Evolutionary conservation across 2,797 vertebrate genomes (phyloP).

Genomic region (Odontamblyopus lacepedii): DNA sequence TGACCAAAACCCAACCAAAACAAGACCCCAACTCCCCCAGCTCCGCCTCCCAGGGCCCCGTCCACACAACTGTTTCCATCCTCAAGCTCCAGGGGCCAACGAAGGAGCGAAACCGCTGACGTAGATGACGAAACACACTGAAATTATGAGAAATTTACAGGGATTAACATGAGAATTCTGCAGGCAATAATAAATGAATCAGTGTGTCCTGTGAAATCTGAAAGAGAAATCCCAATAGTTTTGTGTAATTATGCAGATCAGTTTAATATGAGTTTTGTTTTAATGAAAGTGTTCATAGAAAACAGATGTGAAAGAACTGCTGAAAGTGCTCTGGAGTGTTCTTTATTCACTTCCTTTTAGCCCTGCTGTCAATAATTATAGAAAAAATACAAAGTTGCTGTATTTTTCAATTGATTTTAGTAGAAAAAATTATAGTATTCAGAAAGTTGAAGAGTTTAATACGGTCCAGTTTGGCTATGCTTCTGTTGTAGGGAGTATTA

Average conservation of each 20-base stretch:
- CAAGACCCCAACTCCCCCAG: conserved; percentile 22
- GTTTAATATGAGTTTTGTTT: too few relatives aligned
- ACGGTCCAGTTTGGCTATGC: too few relatives aligned
- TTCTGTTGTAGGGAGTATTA: too few relatives aligned
- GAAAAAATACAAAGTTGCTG: too few relatives aligned
- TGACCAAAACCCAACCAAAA: conserved; percentile 67
- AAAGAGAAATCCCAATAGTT: background rate
- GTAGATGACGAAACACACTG: conserved; percentile 39
- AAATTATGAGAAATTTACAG: background rate
- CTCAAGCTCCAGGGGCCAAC: conserved; percentile 25
- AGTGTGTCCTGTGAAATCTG: background rate
- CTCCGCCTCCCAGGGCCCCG: conserved; percentile 39
- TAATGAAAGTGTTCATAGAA: too few relatives aligned
- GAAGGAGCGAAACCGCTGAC: conserved; percentile 54
- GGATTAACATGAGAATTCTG: background rate
- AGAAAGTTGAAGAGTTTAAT: too few relatives aligned
- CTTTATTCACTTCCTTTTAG: too few relatives aligned
- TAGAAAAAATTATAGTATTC: too few relatives aligned
- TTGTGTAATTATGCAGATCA: background rate
- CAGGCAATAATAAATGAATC: background rate
- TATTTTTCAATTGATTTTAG: too few relatives aligned
- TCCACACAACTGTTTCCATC: conserved; percentile 40
- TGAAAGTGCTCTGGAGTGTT: too few relatives aligned
- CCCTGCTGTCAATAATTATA: too few relatives aligned
- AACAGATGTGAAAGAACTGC: too few relatives aligned